Conservation (phyloP, 2,113 vertebrate genomes). For the Pungitius pungitius region DNA sequence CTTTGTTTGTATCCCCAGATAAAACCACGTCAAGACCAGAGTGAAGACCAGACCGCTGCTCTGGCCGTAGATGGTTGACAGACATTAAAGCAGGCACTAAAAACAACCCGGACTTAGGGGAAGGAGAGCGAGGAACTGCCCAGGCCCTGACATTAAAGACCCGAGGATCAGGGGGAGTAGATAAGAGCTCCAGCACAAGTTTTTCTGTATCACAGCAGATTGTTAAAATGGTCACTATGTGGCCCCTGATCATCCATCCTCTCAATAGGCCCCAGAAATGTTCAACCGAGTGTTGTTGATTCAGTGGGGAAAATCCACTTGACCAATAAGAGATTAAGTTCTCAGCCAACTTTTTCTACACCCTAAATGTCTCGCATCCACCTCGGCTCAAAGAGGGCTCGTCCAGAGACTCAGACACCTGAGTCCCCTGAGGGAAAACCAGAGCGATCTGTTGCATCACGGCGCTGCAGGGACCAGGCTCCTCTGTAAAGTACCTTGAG, state of each 20-base stretch:
- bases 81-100: slow-evolving; percentile 68
- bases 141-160: slow-evolving; percentile 53
- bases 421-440: slow-evolving; percentile 68
- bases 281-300: not conserved
- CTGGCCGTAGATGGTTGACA: slow-evolving; percentile 60
- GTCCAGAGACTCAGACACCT: slow-evolving; percentile 61
- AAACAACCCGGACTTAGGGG: slow-evolving; percentile 50
- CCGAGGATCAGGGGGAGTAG: slow-evolving; percentile 17
- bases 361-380: slow-evolving; percentile 24
- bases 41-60: slow-evolving; percentile 58
- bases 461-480: slow-evolving; percentile 43
- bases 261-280: not conserved
- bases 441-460: slow-evolving; percentile 64
- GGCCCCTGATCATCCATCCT: slow-evolving; percentile 20
- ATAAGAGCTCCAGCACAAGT: slow-evolving; percentile 43
- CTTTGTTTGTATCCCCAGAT: slow-evolving; percentile 72
- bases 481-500: slow-evolving; percentile 41
- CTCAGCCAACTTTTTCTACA: not conserved
- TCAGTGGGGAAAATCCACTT: not conserved
- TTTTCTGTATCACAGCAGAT: slow-evolving; percentile 47
- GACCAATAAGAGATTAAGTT: not conserved
- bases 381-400: slow-evolving; percentile 22
- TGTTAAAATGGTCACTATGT: slow-evolving; percentile 35
- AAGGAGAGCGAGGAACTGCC: slow-evolving; percentile 37
- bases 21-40: slow-evolving; percentile 56